Evolutionary conservation across 2,797 vertebrate genomes (phyloP), one percentile per base, ranked within the genome.

Genomic region (Nyctalus aviator): DNA sequence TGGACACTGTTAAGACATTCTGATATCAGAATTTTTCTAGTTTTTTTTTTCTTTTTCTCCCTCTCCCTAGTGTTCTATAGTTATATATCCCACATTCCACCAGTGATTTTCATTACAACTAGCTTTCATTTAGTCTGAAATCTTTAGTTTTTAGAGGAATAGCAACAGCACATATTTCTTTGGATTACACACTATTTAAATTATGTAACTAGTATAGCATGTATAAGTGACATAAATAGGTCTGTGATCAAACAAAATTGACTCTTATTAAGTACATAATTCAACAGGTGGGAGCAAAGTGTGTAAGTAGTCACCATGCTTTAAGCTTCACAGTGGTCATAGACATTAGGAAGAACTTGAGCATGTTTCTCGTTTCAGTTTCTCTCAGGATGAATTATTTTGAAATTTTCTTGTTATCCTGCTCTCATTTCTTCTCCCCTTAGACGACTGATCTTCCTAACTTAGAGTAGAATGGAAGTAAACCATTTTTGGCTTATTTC

Each of bases 311-410:
- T 64, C 25, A 79, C 57, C 17, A 21, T 69, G 32, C 81, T 69
- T 77, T 85, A 23, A 66, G 35, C 17, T 81, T 62, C 48, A n/a
- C 50, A 13, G 0, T 41, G 25, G 41, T 44, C 13, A 18, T 1
- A n/a, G 48, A 17, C 59, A 9, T 37, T 75, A 53, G 46, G 21
- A 46, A 62, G 66, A 75, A 82, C 17, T 12, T n/a, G 37, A 84
- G 15, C n/a, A 2, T 68, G 41, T 81, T 92, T 85, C 48, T 84
- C 12, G 23, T 55, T 21, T 79, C 32, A 10, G n/a, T 81, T 88
- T 86, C 75, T 71, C 62, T 89, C 30, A 5, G 68, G 68, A 59
- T 92, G 35, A 78, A 78, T 88, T 78, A 84, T 81, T 88, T 95
- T 57, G 37, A 75, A 92, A 50, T 76, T 48, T 88, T 41, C n/a